These are phyloP conservation scores for Conistra vaccinii DNA, from an alignment of 2,888 invertebrate genomes.

Conservation along the genomic window DNA sequence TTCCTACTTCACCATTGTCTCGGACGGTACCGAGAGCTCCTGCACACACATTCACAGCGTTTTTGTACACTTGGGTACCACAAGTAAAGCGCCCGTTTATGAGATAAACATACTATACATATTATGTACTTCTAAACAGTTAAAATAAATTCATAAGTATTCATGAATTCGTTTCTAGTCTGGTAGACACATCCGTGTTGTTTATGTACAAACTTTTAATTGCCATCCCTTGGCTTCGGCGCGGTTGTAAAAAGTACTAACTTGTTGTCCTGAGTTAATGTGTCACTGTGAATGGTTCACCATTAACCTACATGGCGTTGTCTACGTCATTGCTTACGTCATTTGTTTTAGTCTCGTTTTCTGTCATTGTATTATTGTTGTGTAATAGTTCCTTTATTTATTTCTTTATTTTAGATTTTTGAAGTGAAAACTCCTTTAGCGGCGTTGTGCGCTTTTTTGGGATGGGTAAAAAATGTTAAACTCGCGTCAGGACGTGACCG, in stretches of 20 bases:
- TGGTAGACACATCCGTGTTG: constrained; percentile 22
- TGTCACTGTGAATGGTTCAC: constrained; percentile 40
- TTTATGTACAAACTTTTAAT: constrained; percentile 54
- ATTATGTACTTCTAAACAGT: not conserved
- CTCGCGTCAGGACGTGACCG: too few species aligned
- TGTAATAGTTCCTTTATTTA: not conserved
- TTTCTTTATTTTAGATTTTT: not conserved
- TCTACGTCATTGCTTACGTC: constrained; percentile 22
- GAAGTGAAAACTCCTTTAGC: too few species aligned
- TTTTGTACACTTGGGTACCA: too few species aligned
- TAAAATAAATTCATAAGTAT: constrained; percentile 28
- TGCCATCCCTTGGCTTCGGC: constrained; percentile 36
- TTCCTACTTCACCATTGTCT: too few species aligned
- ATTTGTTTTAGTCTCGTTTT: constrained; percentile 32
- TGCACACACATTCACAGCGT: too few species aligned
- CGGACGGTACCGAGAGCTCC: too few species aligned
- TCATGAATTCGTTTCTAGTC: constrained; percentile 25
- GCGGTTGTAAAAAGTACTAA: constrained; percentile 52
- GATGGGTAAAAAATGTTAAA: too few species aligned
- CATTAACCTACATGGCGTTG: constrained; percentile 56
- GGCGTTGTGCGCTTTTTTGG: too few species aligned
- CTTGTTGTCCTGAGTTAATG: constrained; percentile 50
- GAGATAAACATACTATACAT: too few species aligned
- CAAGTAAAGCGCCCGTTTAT: not conserved
- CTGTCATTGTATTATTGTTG: not conserved